phyloP scores from a whole-genome alignment of 2,888 invertebrate species.

The Dascillus cervinus region DNA sequence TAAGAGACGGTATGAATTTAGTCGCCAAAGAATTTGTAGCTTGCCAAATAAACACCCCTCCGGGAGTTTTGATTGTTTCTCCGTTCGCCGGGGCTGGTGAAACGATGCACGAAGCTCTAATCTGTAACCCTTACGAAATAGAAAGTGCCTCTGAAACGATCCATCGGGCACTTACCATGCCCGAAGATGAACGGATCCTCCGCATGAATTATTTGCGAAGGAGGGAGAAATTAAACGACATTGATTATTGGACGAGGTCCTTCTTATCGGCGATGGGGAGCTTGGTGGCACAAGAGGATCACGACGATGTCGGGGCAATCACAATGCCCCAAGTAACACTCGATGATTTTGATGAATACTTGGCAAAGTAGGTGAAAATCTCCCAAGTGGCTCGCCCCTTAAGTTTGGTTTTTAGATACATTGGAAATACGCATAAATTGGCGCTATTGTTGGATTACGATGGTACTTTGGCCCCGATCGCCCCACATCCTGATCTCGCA shows the following conservation, averaged over 20 bases:
- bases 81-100: slow-evolving; percentile 90
- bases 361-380: slow-evolving; percentile 61
- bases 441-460: slow-evolving; percentile 81
- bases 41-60: slow-evolving; percentile 79
- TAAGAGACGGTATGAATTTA: slow-evolving; percentile 86
- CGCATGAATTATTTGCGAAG: slow-evolving; percentile 79
- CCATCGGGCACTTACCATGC: slow-evolving; percentile 84
- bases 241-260: slow-evolving; percentile 82
- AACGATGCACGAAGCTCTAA: slow-evolving; percentile 87
- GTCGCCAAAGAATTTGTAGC: slow-evolving; percentile 91
- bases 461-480: slow-evolving; percentile 81
- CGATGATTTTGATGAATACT: slow-evolving; percentile 84
- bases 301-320: slow-evolving; percentile 76
- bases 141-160: slow-evolving; percentile 82
- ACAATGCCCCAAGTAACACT: slow-evolving; percentile 86
- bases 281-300: slow-evolving; percentile 58
- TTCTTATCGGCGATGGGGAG: slow-evolving; percentile 85
- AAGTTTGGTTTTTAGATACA: slow-evolving; percentile 53
- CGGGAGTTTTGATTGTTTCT: slow-evolving; percentile 78
- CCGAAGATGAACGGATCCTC: slow-evolving; percentile 77
- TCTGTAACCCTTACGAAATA: slow-evolving; percentile 84
- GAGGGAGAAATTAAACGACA: slow-evolving; percentile 75
- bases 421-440: slow-evolving; percentile 77
- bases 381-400: background rate
- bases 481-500: slow-evolving; percentile 85